Evolutionary conservation across 2,113 vertebrate genomes (phyloP).

Genomic region (Cricetomys ansorgei): DNA sequence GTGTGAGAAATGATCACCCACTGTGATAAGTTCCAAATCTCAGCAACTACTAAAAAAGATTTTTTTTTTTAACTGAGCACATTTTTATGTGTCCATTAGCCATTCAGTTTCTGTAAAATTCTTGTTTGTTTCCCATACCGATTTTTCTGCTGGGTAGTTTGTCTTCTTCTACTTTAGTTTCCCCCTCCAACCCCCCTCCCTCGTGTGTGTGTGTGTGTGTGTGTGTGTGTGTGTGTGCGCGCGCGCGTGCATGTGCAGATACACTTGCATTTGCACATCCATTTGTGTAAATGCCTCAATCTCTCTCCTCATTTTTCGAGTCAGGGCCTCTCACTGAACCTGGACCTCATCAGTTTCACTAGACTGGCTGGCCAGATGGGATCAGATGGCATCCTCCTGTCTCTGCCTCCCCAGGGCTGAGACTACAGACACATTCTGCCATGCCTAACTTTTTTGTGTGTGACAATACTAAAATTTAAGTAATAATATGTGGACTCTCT

Average conservation of each 20-base stretch:
- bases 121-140: neutral
- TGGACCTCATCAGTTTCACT: neutral
- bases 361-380: neutral
- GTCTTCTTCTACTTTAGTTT: neutral
- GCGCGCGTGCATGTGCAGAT: neutral
- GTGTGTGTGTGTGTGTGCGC: neutral
- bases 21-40: neutral
- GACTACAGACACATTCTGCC: neutral
- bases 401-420: neutral
- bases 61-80: too few relatives aligned
- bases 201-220: neutral
- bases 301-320: neutral
- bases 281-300: neutral
- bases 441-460: neutral
- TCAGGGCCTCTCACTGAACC: neutral
- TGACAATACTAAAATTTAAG: too few relatives aligned
- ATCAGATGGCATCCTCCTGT: neutral
- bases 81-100: neutral
- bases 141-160: neutral
- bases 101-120: neutral
- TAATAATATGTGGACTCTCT: too few relatives aligned
- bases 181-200: too few relatives aligned
- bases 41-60: neutral
- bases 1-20: neutral
- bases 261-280: neutral